Evolutionary conservation across 2,797 vertebrate genomes (phyloP), one percentile per base, ranked within the genome.

Genomic region (Triplophysa yarkandensis): DNA sequence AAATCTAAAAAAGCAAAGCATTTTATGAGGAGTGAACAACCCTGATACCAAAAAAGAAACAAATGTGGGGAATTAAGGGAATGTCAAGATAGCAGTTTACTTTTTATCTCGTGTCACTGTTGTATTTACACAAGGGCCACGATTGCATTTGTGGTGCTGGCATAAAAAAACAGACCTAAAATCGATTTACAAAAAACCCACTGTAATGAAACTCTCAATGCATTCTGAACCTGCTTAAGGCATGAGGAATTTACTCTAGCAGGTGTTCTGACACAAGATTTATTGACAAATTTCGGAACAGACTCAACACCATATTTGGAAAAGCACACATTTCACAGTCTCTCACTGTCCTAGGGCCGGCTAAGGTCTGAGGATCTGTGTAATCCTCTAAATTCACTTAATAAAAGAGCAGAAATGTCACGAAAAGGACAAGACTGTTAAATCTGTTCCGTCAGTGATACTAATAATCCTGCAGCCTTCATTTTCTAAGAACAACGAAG

Each of bases 401-500:
- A 52, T 13, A 16, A 27, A 41, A 52, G 39, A 27, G 44, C 21
- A 43, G 36, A 64, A 17, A 48, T 17, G 27, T 48, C 23, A 46
- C 13, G 4, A n/a, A 46, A 65, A 46, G n/a, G 39, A 43, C 19
- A 69, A 27, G 17, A 46, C 28, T 11, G 9, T 19, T 17, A 46
- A 10, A 28, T 48, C 10, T 66, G 27, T 46, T 48, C 41, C 1
- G 63, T 19, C 17, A 58, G 54, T 30, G 6, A 57, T 16, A 57
- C 13, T 32, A 11, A 10, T 43, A 58, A 70, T 46, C 39, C 43
- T 1, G n/a, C 10, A 7, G 23, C 2, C 14, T 43, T 62, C 2
- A 43, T n/a, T 54, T 54, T 76, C 48, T 36, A 17, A 19, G 19
- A 55, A 55, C 71, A 73, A 44, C 43, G 25, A 10, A 43, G 11